Evolutionary conservation across 2,888 invertebrate genomes (phyloP), one percentile per base, ranked within the genome.

Genomic region (Lacanobia wlatinum): DNA sequence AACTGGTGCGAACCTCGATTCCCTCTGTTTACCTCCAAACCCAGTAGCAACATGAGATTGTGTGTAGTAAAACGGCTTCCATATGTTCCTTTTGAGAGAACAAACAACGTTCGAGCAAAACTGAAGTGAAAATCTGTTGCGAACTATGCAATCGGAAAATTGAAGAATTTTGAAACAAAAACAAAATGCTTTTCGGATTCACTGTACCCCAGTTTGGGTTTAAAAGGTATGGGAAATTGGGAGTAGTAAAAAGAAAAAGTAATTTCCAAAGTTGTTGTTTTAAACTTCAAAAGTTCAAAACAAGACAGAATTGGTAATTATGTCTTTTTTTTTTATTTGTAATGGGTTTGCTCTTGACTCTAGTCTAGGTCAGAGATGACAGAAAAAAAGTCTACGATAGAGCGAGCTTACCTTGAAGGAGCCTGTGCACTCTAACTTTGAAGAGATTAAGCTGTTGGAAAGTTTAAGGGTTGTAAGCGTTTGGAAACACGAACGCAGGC

Each of bases 81-180:
- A n/a, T 34, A 23, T 63, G 48, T 63, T 76, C 50, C 58, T 72
- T 59, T 79, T 53, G 34, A 48, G 18, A 18, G n/a, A 72, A 72
- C 62, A 72, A 78, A 72, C 73, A 79, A 21, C 23, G 48, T 53
- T 28, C n/a, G 53, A 71, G 16, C 23, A 59, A 63, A 63, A 78
- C 43, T 59, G 23, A 40, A 78, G 23, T 23, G 40, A 34, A 63
- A 76, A 78, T 72, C 53, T 59, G 73, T 60, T 72, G 40, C 40
- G 12, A 43, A 60, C 73, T 50, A 6, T 46, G 28, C 58, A 48
- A 34, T 55, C 8, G 34, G 40, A 34, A 63, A 59, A 63, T 59
- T 71, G 21, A 58, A 70, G 46, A 48, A 59, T 59, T 71, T 40
- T 48, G 1, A 75, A 71, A 48, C 28, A 52, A 78, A 28, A 59